Conservation (phyloP, 2,113 vertebrate species). For the Dissostichus mawsoni region DNA sequence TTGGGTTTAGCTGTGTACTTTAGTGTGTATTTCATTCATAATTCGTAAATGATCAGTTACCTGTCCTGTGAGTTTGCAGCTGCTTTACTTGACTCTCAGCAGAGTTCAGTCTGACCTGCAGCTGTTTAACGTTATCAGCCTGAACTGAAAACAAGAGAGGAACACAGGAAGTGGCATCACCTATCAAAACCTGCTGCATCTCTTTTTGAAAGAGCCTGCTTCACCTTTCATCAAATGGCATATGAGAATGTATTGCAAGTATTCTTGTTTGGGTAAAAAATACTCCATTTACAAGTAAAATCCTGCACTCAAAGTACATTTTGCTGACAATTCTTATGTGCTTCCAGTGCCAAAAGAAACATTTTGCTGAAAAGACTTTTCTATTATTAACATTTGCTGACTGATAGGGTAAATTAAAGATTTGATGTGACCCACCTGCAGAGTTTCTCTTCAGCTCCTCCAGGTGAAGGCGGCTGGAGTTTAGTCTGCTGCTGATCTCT, state of each 20-base stretch:
- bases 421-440: slow-evolving; percentile 22
- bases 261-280: background rate
- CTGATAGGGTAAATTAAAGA: background rate
- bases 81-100: background rate
- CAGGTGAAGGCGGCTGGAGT: slow-evolving; percentile 20
- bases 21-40: background rate
- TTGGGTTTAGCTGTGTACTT: background rate
- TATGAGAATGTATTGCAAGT: background rate
- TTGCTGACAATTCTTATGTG: background rate
- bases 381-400: background rate
- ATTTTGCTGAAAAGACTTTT: too few species aligned
- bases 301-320: background rate
- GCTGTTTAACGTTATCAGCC: slow-evolving; percentile 2
- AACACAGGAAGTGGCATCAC: background rate
- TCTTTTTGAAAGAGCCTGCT: background rate
- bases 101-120: background rate
- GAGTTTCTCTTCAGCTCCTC: background rate
- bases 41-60: background rate
- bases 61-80: background rate
- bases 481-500: slow-evolving; percentile 13
- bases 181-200: background rate
- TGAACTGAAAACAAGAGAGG: slow-evolving; percentile 6
- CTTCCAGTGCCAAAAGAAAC: too few species aligned
- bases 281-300: too few species aligned
- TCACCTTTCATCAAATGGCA: too few species aligned